Evolutionary conservation across 2,113 vertebrate species (phyloP).

Genomic region (Leucopsar rothschildi): DNA sequence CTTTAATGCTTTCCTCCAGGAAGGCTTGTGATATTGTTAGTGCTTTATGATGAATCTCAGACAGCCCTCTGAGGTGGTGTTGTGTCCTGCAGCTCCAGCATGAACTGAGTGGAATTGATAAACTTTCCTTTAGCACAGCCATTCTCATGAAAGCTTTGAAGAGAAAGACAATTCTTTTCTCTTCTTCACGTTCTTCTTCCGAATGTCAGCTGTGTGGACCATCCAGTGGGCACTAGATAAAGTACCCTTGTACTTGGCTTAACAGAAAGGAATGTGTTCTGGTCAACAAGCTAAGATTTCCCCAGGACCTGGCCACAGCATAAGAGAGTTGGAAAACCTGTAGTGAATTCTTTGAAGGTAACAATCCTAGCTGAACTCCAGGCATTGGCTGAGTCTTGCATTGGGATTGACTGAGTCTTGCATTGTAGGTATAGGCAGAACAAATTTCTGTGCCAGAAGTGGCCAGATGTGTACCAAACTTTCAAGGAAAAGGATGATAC

Average conservation of each 20-base stretch:
- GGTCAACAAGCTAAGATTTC: background rate
- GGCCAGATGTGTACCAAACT: background rate
- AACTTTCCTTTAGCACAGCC: background rate
- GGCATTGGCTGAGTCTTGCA: background rate
- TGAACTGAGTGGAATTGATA: background rate
- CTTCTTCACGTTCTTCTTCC: background rate
- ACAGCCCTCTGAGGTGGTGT: background rate
- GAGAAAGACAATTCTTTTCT: background rate
- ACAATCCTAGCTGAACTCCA: background rate
- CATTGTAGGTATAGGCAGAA: background rate
- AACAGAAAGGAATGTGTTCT: background rate
- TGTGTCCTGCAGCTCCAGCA: background rate
- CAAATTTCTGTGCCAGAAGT: background rate
- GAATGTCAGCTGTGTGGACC: background rate
- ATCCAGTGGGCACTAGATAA: background rate
- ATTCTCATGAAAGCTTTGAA: background rate
- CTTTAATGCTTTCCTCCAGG: background rate
- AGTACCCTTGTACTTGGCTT: background rate
- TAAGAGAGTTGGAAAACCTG: background rate
- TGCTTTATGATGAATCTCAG: background rate
- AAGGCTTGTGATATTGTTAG: background rate
- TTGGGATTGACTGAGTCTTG: background rate
- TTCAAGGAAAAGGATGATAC: background rate
- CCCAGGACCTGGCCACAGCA: background rate
- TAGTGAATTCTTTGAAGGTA: background rate